phyloP scores from a whole-genome alignment of 2,797 vertebrate genomes.

The Alfaro cultratus region DNA sequence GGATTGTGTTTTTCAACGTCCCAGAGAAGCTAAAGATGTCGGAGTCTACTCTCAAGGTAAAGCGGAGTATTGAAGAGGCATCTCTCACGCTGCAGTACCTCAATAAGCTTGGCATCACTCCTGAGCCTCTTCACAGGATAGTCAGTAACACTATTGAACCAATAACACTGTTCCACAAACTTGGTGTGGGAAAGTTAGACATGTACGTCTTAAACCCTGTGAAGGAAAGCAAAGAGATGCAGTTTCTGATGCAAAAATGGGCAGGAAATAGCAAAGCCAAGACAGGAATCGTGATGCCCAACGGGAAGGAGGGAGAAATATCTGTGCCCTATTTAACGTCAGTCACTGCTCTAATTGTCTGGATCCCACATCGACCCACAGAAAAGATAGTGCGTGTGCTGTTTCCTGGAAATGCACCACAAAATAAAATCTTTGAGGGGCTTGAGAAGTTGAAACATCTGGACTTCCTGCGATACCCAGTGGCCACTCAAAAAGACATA shows the following conservation, averaged over 20 bases:
- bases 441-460: conserved; percentile 96
- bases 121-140: conserved; percentile 93
- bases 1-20: conserved; percentile 98
- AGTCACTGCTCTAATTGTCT: conserved; percentile 96
- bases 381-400: conserved; percentile 97
- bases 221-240: conserved; percentile 99
- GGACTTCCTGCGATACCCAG: conserved; percentile 94
- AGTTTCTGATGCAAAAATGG: conserved; percentile 99
- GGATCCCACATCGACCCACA: conserved; percentile 93
- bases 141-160: conserved; percentile 95
- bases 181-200: conserved; percentile 96
- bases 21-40: conserved; percentile 94
- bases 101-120: conserved; percentile 91
- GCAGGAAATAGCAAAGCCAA: conserved; percentile 98
- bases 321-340: conserved; percentile 98
- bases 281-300: conserved; percentile 93
- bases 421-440: conserved; percentile 99
- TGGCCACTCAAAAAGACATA: conserved; percentile 95
- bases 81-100: conserved; percentile 95
- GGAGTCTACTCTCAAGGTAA: conserved; percentile 93
- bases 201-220: conserved; percentile 98
- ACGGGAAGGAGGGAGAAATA: conserved; percentile 97
- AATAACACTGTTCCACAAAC: conserved; percentile 96
- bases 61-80: conserved; percentile 96
- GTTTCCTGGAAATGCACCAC: conserved; percentile 98